These are phyloP conservation scores for Lamprologus ornatipinnis DNA, from an alignment of 2,113 vertebrate species.

Conservation along the genomic window DNA sequence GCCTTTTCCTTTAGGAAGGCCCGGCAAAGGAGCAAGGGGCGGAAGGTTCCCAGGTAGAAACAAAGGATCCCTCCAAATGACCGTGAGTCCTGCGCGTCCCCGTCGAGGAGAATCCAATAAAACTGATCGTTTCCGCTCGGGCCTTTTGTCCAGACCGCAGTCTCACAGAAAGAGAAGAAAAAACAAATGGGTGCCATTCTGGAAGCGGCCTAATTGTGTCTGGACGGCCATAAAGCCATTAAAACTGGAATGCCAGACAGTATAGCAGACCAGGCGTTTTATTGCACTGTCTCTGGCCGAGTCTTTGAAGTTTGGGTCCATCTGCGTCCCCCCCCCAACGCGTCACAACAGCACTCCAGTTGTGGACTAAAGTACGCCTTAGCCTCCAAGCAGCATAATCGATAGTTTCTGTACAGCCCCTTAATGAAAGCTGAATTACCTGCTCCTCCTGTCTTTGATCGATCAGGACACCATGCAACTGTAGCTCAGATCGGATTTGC, in stretches of 20 bases:
- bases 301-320: slow-evolving; percentile 93
- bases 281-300: slow-evolving; percentile 86
- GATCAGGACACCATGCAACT: background rate
- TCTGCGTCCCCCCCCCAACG: slow-evolving; percentile 79
- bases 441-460: background rate
- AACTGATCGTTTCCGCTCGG: slow-evolving; percentile 88
- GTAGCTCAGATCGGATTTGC: background rate
- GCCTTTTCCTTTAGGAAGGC: slow-evolving; percentile 73
- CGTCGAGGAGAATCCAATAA: slow-evolving; percentile 81
- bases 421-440: background rate
- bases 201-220: slow-evolving; percentile 92
- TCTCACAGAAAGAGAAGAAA: slow-evolving; percentile 83
- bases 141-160: slow-evolving; percentile 80
- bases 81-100: slow-evolving; percentile 68
- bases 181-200: slow-evolving; percentile 94
- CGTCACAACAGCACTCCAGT: slow-evolving; percentile 62
- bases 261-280: slow-evolving; percentile 91
- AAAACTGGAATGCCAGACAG: slow-evolving; percentile 97
- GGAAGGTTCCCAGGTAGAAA: slow-evolving; percentile 68
- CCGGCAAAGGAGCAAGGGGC: slow-evolving; percentile 70
- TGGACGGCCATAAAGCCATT: slow-evolving; percentile 98
- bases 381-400: background rate
- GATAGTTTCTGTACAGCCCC: background rate
- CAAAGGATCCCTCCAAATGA: slow-evolving; percentile 71
- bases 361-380: slow-evolving; percentile 17